phyloP scores from a whole-genome alignment of 1,140 invertebrate species.

The Melitaea cinxia region DNA sequence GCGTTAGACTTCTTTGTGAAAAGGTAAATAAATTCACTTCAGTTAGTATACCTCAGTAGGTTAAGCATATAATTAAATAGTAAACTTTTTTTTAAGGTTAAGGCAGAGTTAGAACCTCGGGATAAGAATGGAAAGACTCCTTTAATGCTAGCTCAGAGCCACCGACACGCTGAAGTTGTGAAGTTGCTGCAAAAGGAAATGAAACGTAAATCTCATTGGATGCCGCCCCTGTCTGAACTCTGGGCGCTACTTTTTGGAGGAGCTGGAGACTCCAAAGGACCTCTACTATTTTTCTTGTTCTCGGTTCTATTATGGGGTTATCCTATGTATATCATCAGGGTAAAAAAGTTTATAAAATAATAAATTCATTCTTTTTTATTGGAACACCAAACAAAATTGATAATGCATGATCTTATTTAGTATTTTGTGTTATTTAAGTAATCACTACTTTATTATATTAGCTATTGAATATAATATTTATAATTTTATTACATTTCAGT shows the following conservation, averaged over 20 bases:
- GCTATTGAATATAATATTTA: too few relatives aligned
- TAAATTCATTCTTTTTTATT: too few relatives aligned
- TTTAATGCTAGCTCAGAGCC: constrained; percentile 92
- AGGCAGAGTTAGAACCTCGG: constrained; percentile 90
- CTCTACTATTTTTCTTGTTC: constrained; percentile 91
- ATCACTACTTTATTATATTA: too few relatives aligned
- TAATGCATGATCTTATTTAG: too few relatives aligned
- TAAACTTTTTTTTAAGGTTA: constrained; percentile 82
- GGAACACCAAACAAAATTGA: too few relatives aligned
- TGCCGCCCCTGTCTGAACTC: constrained; percentile 92
- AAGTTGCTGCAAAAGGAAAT: constrained; percentile 90
- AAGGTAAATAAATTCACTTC: constrained; percentile 82
- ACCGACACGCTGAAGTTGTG: constrained; percentile 92
- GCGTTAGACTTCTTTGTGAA: constrained; percentile 91
- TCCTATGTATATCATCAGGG: constrained; percentile 94
- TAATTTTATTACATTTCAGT: constrained; percentile 78
- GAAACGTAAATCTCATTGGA: constrained; percentile 90
- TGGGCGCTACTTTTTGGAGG: constrained; percentile 95
- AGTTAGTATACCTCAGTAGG: neutral
- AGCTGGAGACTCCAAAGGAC: constrained; percentile 93
- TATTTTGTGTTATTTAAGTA: too few relatives aligned
- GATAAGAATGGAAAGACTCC: constrained; percentile 97
- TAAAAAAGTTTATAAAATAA: constrained; percentile 64
- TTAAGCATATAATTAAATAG: neutral
- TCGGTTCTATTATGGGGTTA: constrained; percentile 95